Conservation (phyloP, 2,113 vertebrate genomes). For the Laticauda colubrina region DNA sequence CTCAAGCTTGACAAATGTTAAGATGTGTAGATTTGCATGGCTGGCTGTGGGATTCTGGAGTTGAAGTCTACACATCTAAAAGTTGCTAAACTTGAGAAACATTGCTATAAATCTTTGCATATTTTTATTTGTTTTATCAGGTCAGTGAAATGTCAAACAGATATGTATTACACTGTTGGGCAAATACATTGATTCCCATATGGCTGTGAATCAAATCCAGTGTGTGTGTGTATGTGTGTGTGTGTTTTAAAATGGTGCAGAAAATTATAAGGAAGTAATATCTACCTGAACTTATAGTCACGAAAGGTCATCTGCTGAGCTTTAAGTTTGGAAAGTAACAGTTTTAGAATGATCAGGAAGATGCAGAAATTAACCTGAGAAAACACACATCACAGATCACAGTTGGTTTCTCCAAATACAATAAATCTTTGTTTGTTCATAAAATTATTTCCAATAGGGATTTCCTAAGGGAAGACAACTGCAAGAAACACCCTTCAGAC, state of each 20-base stretch:
- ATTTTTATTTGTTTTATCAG: neutral
- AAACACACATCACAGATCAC: neutral
- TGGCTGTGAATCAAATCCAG: neutral
- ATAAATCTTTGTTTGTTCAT: neutral
- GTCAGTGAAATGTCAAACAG: neutral
- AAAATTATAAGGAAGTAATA: neutral
- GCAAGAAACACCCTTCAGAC: neutral
- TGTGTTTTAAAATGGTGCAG: neutral
- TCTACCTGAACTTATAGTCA: conserved; percentile 95
- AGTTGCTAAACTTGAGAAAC: neutral
- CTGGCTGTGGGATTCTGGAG: neutral
- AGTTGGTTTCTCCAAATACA: conserved; percentile 17
- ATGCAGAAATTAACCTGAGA: conserved; percentile 91
- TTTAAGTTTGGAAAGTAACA: conserved; percentile 92
- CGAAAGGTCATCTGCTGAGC: conserved; percentile 89
- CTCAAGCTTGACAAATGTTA: neutral
- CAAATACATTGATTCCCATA: neutral
- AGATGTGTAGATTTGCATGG: neutral
- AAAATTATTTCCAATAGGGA: neutral
- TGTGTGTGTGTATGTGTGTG: neutral
- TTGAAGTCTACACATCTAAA: neutral
- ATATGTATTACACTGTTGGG: neutral
- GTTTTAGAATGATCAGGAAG: conserved; percentile 90
- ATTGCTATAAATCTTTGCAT: neutral
- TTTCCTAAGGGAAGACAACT: neutral